Evolutionary conservation across 2,888 invertebrate genomes (phyloP), one percentile per base, ranked within the genome.

Genomic region (Deilephila porcellus): DNA sequence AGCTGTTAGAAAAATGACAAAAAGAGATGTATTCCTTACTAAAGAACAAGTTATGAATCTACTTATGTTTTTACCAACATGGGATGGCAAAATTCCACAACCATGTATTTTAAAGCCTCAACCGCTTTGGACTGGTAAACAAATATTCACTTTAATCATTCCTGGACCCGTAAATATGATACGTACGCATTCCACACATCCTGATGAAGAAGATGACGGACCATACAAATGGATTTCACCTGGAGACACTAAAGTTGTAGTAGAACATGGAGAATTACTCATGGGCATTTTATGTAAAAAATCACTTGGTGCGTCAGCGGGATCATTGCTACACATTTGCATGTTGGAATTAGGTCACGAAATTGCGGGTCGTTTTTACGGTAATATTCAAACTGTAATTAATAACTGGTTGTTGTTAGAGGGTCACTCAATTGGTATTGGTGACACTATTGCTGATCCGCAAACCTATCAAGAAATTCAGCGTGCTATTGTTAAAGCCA

Each of bases 201-300:
- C 99, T 0, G 99, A 99, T 87, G 99, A 99, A 83, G 99, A 99
- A 94, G 99, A 99, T 88, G 98, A 98, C 76, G 99, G 99, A 0
- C 99, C 99, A 0, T 99, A 99, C 91, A 98, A 98, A 87, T 99
- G 99, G 99, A 99, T 99, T 78, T 99, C 99, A 3, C 99, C 99
- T 0, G 99, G 99, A 80, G 99, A 99, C 86, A 99, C 99, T 0
- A 99, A 99, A 95, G 98, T 99, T 75, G 97, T 99, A 95, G 99
- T 99, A 71, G 99, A 99, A 89, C 99, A 99, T 88, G 99, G 99
- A 34, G 98, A 99, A 89, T 95, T 99, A 8, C 97, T 99, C 0
- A 98, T 98, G 97, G 99, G 99, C 19, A 99, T 99, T 86, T 95
- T 99, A 73, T 99, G 99, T 95, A 99, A 99, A 87, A 99, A 98